Percentiles rank a stretch among this genome's conserved stretches.
Evolutionary conservation across 1,140 invertebrate genomes (phyloP).

Genomic region (Temnothorax longispinosus): DNA sequence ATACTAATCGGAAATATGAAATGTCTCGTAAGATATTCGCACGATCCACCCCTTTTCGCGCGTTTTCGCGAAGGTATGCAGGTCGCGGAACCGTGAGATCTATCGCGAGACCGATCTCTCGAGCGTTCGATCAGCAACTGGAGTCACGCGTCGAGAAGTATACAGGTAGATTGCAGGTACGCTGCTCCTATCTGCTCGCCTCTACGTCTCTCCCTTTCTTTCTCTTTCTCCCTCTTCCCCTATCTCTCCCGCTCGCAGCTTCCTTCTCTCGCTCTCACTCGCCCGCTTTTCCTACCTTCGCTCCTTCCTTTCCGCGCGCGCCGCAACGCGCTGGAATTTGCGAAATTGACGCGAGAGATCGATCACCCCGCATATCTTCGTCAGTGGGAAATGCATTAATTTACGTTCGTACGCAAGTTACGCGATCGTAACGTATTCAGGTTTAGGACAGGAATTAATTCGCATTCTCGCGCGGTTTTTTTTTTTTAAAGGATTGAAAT

Average conservation of each 20-base stretch:
- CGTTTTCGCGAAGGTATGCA: background rate
- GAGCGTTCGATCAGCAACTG: conserved; percentile 82
- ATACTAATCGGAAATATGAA: background rate
- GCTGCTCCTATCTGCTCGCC: conserved; percentile 26
- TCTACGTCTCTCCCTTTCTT: conserved; percentile 70
- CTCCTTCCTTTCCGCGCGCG: background rate
- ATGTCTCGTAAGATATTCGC: background rate
- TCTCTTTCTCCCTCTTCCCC: conserved; percentile 58
- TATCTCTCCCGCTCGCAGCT: conserved; percentile 19
- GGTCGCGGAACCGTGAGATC: background rate
- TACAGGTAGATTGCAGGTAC: conserved; percentile 74
- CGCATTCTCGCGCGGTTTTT: background rate
- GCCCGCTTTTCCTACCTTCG: conserved; percentile 32
- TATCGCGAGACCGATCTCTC: conserved; percentile 56
- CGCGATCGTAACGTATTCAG: background rate
- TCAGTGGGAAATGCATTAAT: conserved; percentile 35
- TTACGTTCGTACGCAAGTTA: background rate
- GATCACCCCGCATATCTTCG: conserved; percentile 43
- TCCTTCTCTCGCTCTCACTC: conserved; percentile 23
- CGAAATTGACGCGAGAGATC: conserved; percentile 59
- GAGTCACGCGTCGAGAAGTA: conserved; percentile 65
- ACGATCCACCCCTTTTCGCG: background rate
- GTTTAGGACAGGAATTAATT: conserved; percentile 18
- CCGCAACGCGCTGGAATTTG: conserved; percentile 26
- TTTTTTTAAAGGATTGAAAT: background rate